Base-by-base conservation (phyloP, 2,113 vertebrate genomes). In the Marmota monax region DNA sequence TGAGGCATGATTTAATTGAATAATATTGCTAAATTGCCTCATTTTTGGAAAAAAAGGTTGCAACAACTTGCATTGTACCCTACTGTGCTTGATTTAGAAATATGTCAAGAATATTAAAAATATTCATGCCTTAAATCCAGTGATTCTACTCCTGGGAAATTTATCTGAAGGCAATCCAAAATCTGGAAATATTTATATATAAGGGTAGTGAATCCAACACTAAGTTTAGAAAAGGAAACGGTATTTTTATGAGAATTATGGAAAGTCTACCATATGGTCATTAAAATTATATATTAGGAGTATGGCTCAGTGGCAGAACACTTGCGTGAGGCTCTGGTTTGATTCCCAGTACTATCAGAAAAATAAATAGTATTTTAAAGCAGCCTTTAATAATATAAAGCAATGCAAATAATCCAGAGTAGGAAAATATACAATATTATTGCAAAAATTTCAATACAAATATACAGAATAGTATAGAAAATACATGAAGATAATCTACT, bases 381-480 rank as follows among this genome's bases (percentile, higher is more conserved):
- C 10, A 69, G 45, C 48, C 27, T 88, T 94, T 88, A 74, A 65
- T 27, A 76, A 88, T 83, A 83, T n/a, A 29, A 94, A 77, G 20
- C 45, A 84, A 90, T 77, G 23, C 16, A 69, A 22, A 76, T 39
- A 58, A 79, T 78, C 29, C 45, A 65, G 32, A 90, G 39, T 77
- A 37, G 77, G 86, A 84, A 25, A 56, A 25, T 4, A 80, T 73
- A 74, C 67, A 53, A 39, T 17, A 39, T 74, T 74, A 69, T 58
- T 79, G 5, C 20, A 84, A 84, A 7, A 78, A 61, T 61, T 78
- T 78, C 70, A 69, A 48, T 48, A 78, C 39, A 69, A 77, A 56
- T 23, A 78, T 34, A 70, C 23, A 88, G 13, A 83, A 37, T 48
- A 61, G 22, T 67, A 34, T 22, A 42, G n/a, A 45, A 90, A 82